Conservation (phyloP, 2,797 vertebrate species). For the Cyprinella venusta region DNA sequence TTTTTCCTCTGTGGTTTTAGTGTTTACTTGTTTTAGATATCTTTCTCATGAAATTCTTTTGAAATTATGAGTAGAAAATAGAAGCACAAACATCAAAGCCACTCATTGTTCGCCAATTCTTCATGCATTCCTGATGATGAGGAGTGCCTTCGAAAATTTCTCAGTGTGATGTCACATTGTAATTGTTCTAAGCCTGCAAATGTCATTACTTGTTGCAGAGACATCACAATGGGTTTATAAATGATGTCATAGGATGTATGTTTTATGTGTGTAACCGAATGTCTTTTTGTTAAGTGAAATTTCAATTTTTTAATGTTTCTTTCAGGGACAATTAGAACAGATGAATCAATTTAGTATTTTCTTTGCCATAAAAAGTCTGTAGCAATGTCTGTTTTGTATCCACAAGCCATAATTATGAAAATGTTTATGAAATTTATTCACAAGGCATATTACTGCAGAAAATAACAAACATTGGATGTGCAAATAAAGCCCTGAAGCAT, state of each 20-base stretch:
- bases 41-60: conserved; percentile 76
- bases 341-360: conserved; percentile 75
- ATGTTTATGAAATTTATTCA: conserved; percentile 65
- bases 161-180: conserved; percentile 62
- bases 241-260: conserved; percentile 62
- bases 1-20: conserved; percentile 85
- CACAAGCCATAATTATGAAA: conserved; percentile 82
- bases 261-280: conserved; percentile 69
- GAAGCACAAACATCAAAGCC: conserved; percentile 72
- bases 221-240: conserved; percentile 61
- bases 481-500: conserved; percentile 61
- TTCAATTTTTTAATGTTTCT: conserved; percentile 73
- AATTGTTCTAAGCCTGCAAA: conserved; percentile 63
- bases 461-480: conserved; percentile 60
- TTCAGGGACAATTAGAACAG: conserved; percentile 82
- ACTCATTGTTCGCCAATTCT: conserved; percentile 68
- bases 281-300: conserved; percentile 67
- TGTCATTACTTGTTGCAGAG: conserved; percentile 57
- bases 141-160: conserved; percentile 76
- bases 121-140: conserved; percentile 72
- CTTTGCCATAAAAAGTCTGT: conserved; percentile 81
- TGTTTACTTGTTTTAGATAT: conserved; percentile 84
- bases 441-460: conserved; percentile 48
- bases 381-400: conserved; percentile 83
- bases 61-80: conserved; percentile 74